Conservation (phyloP, 2,113 vertebrate genomes). For the Onychostoma macrolepis region DNA sequence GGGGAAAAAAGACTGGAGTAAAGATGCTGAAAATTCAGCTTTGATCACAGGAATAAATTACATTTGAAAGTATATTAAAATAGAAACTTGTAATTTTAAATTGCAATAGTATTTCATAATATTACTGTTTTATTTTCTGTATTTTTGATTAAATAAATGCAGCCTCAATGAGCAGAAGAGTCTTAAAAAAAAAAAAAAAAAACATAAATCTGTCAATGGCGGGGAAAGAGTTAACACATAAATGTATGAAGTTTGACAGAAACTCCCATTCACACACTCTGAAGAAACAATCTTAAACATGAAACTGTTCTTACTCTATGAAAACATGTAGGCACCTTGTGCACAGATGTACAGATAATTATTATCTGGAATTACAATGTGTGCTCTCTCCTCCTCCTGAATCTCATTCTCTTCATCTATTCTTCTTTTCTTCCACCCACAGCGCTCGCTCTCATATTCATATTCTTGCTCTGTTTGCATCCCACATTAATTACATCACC, state of each 20-base stretch:
- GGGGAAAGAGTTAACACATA: background rate
- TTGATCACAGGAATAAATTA: background rate
- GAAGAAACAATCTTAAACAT: background rate
- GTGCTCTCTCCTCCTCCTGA: conserved; percentile 24
- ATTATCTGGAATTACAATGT: conserved; percentile 13
- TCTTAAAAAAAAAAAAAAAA: background rate
- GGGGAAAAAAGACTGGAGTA: too few species aligned
- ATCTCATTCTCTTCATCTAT: conserved; percentile 2
- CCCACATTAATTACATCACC: conserved; percentile 24
- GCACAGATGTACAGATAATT: conserved; percentile 25
- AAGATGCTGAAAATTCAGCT: too few species aligned
- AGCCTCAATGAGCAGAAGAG: background rate
- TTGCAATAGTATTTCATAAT: background rate
- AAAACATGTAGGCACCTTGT: background rate
- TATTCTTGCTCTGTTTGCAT: background rate
- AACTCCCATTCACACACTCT: background rate
- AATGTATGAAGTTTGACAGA: background rate
- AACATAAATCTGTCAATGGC: background rate
- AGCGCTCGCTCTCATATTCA: background rate
- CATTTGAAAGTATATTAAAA: background rate
- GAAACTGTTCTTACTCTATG: background rate
- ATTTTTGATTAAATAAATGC: background rate
- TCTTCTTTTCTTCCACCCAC: conserved; percentile 18
- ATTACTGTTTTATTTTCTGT: background rate
- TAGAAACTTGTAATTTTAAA: background rate